Evolutionary conservation across 2,888 invertebrate genomes (phyloP).

Genomic region (Leptopilina drosophilae): DNA sequence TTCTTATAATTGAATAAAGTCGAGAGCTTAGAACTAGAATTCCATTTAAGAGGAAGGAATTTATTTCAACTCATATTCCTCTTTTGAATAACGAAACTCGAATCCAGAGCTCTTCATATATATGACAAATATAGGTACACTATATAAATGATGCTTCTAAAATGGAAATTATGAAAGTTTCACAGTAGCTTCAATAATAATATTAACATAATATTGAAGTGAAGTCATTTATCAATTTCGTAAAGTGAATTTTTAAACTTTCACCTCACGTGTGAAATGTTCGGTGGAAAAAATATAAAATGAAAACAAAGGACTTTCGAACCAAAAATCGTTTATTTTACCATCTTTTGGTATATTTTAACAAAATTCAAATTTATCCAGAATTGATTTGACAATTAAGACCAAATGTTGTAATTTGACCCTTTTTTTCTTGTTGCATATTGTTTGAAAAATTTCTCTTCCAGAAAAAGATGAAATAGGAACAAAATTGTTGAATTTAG

Average conservation of each 20-base stretch:
- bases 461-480: neutral
- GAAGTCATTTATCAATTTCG: neutral
- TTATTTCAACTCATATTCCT: constrained; percentile 38
- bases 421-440: too few relatives aligned
- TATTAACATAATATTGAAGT: neutral
- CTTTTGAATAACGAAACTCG: constrained; percentile 18
- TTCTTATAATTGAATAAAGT: constrained; percentile 10
- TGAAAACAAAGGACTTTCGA: too few relatives aligned
- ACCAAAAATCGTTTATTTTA: too few relatives aligned
- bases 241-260: too few relatives aligned
- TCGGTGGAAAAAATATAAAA: too few relatives aligned
- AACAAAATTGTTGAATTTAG: neutral
- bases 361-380: too few relatives aligned
- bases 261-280: too few relatives aligned
- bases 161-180: constrained; percentile 18
- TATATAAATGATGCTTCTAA: constrained; percentile 9
- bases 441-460: too few relatives aligned
- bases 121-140: too few relatives aligned
- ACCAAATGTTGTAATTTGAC: too few relatives aligned
- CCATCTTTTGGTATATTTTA: too few relatives aligned
- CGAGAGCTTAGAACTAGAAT: constrained; percentile 24
- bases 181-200: neutral
- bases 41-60: constrained; percentile 30
- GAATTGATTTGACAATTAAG: too few relatives aligned
- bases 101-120: neutral